phyloP scores from a whole-genome alignment of 2,113 vertebrate genomes.

The Pygoscelis antarcticus region DNA sequence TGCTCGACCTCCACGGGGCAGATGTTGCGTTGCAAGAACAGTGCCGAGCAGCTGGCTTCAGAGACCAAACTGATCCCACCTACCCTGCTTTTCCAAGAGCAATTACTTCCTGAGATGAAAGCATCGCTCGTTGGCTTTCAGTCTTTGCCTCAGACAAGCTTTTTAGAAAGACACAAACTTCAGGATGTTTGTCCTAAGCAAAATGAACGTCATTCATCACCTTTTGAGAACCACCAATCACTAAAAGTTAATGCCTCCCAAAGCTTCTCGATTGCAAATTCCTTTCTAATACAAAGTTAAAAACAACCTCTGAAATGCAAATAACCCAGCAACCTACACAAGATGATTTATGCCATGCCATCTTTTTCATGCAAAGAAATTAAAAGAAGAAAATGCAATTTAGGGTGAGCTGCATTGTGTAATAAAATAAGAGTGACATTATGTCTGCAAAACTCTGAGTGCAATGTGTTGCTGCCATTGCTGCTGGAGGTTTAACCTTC shows the following conservation, averaged over 20 bases:
- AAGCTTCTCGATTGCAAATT: constrained; percentile 5
- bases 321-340: constrained; percentile 6
- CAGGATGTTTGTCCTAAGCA: not conserved
- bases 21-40: fast-evolving
- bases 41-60: not conserved
- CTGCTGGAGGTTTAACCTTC: not conserved
- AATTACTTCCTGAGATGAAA: not conserved
- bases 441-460: not conserved
- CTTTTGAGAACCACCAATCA: not conserved
- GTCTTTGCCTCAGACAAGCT: not conserved
- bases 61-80: not conserved
- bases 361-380: constrained; percentile 53
- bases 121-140: not conserved
- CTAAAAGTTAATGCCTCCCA: constrained; percentile 20
- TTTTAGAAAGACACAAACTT: not conserved
- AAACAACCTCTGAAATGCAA: constrained; percentile 66
- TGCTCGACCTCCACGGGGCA: fast-evolving
- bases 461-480: not conserved
- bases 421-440: not conserved
- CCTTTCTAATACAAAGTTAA: constrained; percentile 54
- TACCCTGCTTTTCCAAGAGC: not conserved
- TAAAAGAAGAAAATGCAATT: constrained; percentile 52
- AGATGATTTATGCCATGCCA: constrained; percentile 49
- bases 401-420: not conserved
- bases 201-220: not conserved